Evolutionary conservation across 2,113 vertebrate species (phyloP), one percentile per base, ranked within the genome.

Genomic region (Typhlomys cinereus): DNA sequence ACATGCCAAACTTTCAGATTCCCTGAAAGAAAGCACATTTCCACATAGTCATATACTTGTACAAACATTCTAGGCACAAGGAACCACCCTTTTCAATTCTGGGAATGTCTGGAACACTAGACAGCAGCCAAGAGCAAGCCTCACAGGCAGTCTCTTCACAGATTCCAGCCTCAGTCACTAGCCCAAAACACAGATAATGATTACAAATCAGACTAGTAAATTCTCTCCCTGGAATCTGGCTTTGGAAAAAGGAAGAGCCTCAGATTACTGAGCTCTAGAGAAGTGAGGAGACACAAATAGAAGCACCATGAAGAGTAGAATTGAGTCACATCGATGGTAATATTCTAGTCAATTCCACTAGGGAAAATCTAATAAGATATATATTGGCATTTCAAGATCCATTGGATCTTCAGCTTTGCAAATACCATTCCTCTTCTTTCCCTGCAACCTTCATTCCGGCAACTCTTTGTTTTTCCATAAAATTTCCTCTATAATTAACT

Each of bases 1-100:
- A 52, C n/a, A 0, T 79, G 57, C 62, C 71, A 67, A 91, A 93
- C 76, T 88, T 79, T 74, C 78, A 62, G 73, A 70, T 44, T 83
- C 7, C 61, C 20, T 71, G 71, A 84, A 94, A 46, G 76, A 76
- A 94, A 61, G 17, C 48, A 83, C 4, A 13, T n/a, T 11, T 71
- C 67, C 46, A 46, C 54, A 92, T 57, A 69, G 69, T 89, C 71
- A 71, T 23, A 36, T 86, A 17, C 50, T 92, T 78, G 66, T 4
- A 6, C n/a, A 66, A 70, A 69, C 61, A 36, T 5, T 62, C 48
- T 86, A 62, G 20, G 14, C 36, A 17, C 41, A 89, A 23, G 52
- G 64, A 89, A 67, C 46, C 25, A 54, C 18, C 20, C 36, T 70
- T 79, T 44, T 74, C 81, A 48, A 46, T 66, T 67, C 34, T 54